Base-by-base conservation (phyloP, 92 coral and sea anemone species). In the Bergia puertoricense region DNA sequence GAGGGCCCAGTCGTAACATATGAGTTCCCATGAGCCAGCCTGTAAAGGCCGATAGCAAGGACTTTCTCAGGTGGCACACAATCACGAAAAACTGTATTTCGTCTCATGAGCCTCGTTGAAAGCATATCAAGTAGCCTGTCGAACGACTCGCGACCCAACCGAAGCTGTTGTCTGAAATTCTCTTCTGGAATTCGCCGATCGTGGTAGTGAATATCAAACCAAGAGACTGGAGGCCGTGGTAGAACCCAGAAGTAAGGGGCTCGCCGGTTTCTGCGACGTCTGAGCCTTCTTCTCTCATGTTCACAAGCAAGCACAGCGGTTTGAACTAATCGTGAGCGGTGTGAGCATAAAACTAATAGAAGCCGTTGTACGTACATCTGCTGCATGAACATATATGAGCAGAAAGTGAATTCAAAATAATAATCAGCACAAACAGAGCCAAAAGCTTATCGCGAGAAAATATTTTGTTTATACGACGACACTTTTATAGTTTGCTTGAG, bases 161-260 rank as follows among this genome's bases (percentile, higher is more conserved):
- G 78, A 75, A 88, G 90, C 69, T 88, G 90, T 62, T 88, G 85
- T 57, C 76, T 65, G 77, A 86, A 78, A 54, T 59, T 77, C 18
- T 65, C 89, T 77, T 86, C 90, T 23, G 90, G 90, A 73, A 85
- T 85, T 77, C 80, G 45, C 69, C 37, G 48, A 46, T 85, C 68
- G 69, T 85, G 45, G 72, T 85, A 74, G 38, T 85, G 81, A 50
- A 85, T 85, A 45, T 72, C 72, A 77, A 85, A 85, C 73, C 68
- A 85, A 39, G 71, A 50, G 50, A 82, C 73, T 82, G 41, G 80
- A 82, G 83, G 85, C 71, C 91, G 85, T 65, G 85, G 85, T 59
- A 81, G 56, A 62, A 62, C 51, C 74, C 85, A 65, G 43, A 81
- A 81, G 85, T 81, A 59, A 59, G 74, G 54, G 40, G 74, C 40